Conservation (phyloP, 2,797 vertebrate species). For the Danio jaintianensis region DNA sequence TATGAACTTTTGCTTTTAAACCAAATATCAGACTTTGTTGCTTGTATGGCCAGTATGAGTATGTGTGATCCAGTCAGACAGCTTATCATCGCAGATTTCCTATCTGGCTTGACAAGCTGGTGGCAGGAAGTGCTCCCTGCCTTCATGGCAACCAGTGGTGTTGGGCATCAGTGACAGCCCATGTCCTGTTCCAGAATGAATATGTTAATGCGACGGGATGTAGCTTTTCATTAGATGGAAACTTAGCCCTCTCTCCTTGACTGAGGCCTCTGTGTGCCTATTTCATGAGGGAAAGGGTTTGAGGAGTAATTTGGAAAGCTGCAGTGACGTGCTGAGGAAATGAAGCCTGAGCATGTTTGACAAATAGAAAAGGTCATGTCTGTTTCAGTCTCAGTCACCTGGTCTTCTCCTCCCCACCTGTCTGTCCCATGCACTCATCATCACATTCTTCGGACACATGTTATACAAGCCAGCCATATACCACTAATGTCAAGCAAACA, state of each 20-base stretch:
- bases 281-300: conserved; percentile 56
- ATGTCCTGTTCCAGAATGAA: conserved; percentile 70
- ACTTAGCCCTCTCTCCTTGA: conserved; percentile 58
- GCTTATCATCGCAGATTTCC: conserved; percentile 80
- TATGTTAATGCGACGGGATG: conserved; percentile 79
- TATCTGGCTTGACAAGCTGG: conserved; percentile 80
- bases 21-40: conserved; percentile 70
- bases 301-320: conserved; percentile 65
- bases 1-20: conserved; percentile 71
- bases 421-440: conserved; percentile 71
- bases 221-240: conserved; percentile 72
- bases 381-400: conserved; percentile 71
- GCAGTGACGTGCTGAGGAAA: conserved; percentile 68
- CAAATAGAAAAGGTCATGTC: conserved; percentile 79
- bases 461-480: conserved; percentile 53
- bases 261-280: conserved; percentile 49
- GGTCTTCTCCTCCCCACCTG: conserved; percentile 67
- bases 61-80: conserved; percentile 73
- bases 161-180: conserved; percentile 74
- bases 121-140: conserved; percentile 78
- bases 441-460: conserved; percentile 60
- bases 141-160: conserved; percentile 73
- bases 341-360: conserved; percentile 77
- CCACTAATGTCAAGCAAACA: conserved; percentile 35
- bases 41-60: conserved; percentile 53